These are phyloP conservation scores for Orussus abietinus DNA, from an alignment of 1,140 invertebrate genomes.

Conservation along the genomic window DNA sequence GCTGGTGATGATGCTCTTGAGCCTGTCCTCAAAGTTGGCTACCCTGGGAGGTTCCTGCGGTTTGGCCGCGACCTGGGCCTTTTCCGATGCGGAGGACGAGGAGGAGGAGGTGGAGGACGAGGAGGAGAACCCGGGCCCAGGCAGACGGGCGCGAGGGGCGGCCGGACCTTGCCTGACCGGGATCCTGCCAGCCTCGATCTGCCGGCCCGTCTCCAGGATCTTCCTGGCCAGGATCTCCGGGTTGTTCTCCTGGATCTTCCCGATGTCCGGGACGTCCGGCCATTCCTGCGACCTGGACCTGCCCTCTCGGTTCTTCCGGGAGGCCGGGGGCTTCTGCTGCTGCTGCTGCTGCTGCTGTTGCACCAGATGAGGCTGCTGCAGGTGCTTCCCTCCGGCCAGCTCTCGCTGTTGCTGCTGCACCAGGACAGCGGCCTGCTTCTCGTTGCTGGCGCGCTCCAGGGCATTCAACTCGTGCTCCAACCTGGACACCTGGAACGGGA, in stretches of 20 bases:
- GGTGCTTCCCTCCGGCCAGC: constrained; percentile 18
- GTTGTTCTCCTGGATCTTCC: constrained; percentile 87
- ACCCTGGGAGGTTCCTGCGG: constrained; percentile 75
- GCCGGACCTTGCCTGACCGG: constrained; percentile 32
- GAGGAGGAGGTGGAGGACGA: constrained; percentile 27
- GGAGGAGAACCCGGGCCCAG: too few relatives aligned
- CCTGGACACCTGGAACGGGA: constrained; percentile 56
- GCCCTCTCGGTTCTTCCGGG: constrained; percentile 67
- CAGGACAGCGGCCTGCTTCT: constrained; percentile 57
- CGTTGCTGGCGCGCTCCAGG: constrained; percentile 68
- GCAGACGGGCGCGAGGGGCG: too few relatives aligned
- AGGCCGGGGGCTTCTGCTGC: constrained; percentile 32
- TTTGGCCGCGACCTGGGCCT: constrained; percentile 39
- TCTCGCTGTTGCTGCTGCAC: constrained; percentile 30
- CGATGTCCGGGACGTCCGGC: constrained; percentile 84
- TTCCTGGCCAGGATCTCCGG: constrained; percentile 85
- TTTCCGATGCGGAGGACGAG: constrained; percentile 40
- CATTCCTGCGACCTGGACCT: constrained; percentile 81
- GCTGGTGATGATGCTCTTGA: constrained; percentile 88
- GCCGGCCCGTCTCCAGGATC: constrained; percentile 80
- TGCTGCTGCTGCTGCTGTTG: constrained; percentile 18
- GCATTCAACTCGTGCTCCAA: constrained; percentile 71
- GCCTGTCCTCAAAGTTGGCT: constrained; percentile 84
- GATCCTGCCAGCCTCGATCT: constrained; percentile 78
- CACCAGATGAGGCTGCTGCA: constrained; percentile 25